Evolutionary conservation across 2,888 invertebrate species (phyloP), one percentile per base, ranked within the genome.

Genomic region (Drosophila niveifrons): DNA sequence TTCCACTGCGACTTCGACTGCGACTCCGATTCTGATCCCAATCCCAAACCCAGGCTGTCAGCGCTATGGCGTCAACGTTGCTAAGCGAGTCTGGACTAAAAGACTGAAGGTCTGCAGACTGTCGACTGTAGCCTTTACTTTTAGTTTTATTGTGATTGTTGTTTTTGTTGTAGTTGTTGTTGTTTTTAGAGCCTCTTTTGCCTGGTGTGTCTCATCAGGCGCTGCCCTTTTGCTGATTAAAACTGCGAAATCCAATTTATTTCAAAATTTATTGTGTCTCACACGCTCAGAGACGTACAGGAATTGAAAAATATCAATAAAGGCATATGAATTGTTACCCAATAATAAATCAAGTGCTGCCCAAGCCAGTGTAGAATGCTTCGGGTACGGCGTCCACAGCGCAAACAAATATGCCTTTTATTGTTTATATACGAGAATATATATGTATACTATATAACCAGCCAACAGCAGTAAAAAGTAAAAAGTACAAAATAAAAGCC

Each of bases 321-420:
- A 83, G 88, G 82, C 82, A 85, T 83, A 85, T 86, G 88, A 85
- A 85, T 88, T 88, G 89, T 86, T 88, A 87, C 89, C 89, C 85
- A 86, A 86, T 86, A 87, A 86, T 86, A 86, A 86, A 86, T 86
- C 85, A 88, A 86, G 76, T 80, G 78, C 18, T 56, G 55, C 47
- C 67, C 44, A 47, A 53, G 34, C 53, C 53, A 53, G 28, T 36
- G 51, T 41, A 41, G 36, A 36, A 36, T 50, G 50, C 36, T 11
- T 8, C 9, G 29, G 23, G 23, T 23, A 31, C 56, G 52, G 51
- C 57, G 53, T 73, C 39, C 68, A 34, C 47, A 65, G 66, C 67
- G 69, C 76, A 87, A 86, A 88, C 89, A 88, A 87, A 86, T 88
- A 87, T 82, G 77, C 75, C 61, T 76, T 78, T 80, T 87, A 87